Evolutionary conservation across 2,888 invertebrate species (phyloP).

Genomic region (Pterobdella sp.): DNA sequence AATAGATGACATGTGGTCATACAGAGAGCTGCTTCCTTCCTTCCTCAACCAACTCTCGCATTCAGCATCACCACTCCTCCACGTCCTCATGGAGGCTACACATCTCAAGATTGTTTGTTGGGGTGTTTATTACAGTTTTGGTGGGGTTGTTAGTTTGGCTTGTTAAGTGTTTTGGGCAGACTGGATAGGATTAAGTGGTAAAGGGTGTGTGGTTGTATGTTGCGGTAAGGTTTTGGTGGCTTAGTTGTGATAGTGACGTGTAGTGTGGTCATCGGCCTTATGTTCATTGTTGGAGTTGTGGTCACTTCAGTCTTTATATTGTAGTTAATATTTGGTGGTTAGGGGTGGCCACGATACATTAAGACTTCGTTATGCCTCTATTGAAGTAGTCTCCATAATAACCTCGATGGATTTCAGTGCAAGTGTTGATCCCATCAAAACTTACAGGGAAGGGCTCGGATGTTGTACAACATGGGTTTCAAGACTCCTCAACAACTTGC

Average conservation of each 20-base stretch:
- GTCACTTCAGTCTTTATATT: background rate
- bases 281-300: conserved; percentile 6
- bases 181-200: background rate
- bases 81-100: conserved; percentile 77
- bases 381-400: no score
- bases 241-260: background rate
- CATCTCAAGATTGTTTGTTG: conserved; percentile 67
- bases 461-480: conserved; percentile 74
- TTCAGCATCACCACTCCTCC: conserved; percentile 71
- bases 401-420: no score
- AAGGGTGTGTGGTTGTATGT: background rate
- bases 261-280: background rate
- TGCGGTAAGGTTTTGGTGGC: background rate
- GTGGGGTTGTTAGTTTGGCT: background rate
- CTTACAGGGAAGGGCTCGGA: conserved; percentile 72
- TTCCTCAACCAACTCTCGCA: conserved; percentile 69
- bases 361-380: no score
- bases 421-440: no score
- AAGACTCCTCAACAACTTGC: conserved; percentile 70
- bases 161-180: background rate
- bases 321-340: background rate
- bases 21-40: conserved; percentile 65
- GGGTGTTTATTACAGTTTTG: background rate
- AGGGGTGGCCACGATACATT: no score
- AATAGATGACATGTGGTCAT: conserved; percentile 73